These are phyloP conservation scores for Microchrysa polita DNA, from an alignment of 2,888 invertebrate genomes.

Conservation along the genomic window DNA sequence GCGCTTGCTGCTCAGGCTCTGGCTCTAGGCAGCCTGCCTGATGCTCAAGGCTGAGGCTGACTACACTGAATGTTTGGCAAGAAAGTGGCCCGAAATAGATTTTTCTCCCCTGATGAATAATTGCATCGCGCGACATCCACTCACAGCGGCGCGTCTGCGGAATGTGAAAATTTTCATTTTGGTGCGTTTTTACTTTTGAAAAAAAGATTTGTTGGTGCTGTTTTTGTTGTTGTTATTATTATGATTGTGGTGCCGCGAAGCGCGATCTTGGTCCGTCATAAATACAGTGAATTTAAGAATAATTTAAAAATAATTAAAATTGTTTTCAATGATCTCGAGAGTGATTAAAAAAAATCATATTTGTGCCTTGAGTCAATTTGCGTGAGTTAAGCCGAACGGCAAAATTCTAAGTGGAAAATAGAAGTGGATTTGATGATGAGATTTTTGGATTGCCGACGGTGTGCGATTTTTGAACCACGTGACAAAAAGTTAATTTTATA, in stretches of 20 bases:
- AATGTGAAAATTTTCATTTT: slow-evolving; percentile 26
- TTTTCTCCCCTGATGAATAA: slow-evolving; percentile 37
- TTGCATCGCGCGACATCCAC: slow-evolving; percentile 37
- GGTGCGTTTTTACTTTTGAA: background rate
- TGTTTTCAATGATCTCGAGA: background rate
- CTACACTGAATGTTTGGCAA: too few relatives aligned
- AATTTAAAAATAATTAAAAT: background rate
- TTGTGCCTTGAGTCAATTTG: too few relatives aligned
- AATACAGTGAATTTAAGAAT: slow-evolving; percentile 10
- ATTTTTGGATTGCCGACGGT: slow-evolving; percentile 21
- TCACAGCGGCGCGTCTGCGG: slow-evolving; percentile 41
- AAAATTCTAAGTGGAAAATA: background rate
- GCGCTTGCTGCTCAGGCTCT: too few relatives aligned
- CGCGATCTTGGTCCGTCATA: slow-evolving; percentile 6
- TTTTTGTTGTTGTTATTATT: slow-evolving; percentile 6
- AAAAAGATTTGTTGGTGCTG: slow-evolving; percentile 19
- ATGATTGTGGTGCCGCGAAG: background rate
- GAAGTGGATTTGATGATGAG: slow-evolving; percentile 27
- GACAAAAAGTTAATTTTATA: background rate
- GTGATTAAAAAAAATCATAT: too few relatives aligned
- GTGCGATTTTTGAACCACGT: background rate
- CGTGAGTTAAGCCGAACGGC: too few relatives aligned
- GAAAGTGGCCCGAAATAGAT: slow-evolving; percentile 40
- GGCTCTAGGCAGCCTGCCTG: slow-evolving; percentile 4
- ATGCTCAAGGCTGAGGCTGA: slow-evolving; percentile 17